Conservation (phyloP, 2,113 vertebrate genomes). For the Hippoglossus stenolepis region DNA sequence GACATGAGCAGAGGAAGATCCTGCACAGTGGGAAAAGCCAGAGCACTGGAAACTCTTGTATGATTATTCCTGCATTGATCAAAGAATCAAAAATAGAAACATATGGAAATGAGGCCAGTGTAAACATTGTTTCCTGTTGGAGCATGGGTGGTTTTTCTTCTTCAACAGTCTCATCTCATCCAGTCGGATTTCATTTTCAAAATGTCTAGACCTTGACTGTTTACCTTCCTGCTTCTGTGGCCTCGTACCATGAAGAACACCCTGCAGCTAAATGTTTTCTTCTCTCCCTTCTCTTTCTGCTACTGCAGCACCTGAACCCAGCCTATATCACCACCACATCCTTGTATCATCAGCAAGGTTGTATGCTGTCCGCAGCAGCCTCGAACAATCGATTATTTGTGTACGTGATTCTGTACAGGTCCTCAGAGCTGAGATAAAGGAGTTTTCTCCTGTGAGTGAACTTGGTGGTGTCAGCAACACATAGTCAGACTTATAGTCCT, state of each 20-base stretch:
- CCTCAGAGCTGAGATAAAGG: slow-evolving; percentile 9
- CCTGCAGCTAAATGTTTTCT: slow-evolving; percentile 33
- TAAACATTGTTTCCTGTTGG: slow-evolving; percentile 32
- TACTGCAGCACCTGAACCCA: slow-evolving; percentile 18
- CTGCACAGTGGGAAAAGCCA: not conserved
- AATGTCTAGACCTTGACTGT: slow-evolving; percentile 36
- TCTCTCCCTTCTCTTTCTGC: not conserved
- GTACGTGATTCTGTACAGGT: slow-evolving; percentile 41
- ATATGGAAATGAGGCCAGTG: slow-evolving; percentile 40
- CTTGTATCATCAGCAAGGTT: slow-evolving; percentile 30
- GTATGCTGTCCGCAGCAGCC: slow-evolving; percentile 49
- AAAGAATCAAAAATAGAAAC: slow-evolving; percentile 41
- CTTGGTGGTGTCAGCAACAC: not conserved
- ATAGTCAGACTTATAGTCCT: no score
- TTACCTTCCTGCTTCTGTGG: slow-evolving; percentile 34
- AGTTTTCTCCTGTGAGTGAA: slow-evolving; percentile 7
- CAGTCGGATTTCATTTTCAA: slow-evolving; percentile 38
- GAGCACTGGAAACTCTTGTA: not conserved
- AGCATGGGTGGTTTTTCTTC: slow-evolving; percentile 17
- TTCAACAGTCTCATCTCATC: slow-evolving; percentile 33
- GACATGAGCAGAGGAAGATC: slow-evolving; percentile 5
- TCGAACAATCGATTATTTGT: slow-evolving; percentile 56
- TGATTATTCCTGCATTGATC: slow-evolving; percentile 40
- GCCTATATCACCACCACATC: slow-evolving; percentile 14
- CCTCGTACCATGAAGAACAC: not conserved